Percentiles rank a stretch among this genome's conserved stretches.
phyloP scores from a whole-genome alignment of 2,888 invertebrate species.

The Lepidonotus clava region DNA sequence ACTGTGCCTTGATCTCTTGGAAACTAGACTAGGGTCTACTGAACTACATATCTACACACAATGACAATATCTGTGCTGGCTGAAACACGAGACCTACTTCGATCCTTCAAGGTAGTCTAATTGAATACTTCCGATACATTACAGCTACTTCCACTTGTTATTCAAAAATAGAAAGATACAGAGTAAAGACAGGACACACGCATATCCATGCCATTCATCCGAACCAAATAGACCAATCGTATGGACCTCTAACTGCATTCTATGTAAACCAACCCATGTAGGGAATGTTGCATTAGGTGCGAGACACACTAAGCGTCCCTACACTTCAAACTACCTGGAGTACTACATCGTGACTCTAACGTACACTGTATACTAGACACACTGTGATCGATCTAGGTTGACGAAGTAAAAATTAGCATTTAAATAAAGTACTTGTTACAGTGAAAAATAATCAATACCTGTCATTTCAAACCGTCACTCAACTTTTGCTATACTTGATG shows the following conservation, averaged over 20 bases:
- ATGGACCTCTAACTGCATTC: conserved; percentile 27
- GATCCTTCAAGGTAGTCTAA: background rate
- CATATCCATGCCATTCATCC: background rate
- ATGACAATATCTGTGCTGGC: conserved; percentile 19
- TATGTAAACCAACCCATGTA: background rate
- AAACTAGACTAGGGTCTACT: background rate
- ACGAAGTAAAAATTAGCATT: background rate
- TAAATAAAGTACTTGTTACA: no score
- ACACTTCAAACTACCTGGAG: background rate
- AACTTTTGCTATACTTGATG: background rate
- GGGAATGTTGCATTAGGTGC: background rate
- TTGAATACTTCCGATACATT: background rate
- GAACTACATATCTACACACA: conserved; percentile 23
- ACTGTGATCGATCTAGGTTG: background rate
- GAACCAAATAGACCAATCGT: background rate
- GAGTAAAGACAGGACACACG: background rate
- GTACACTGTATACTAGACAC: background rate
- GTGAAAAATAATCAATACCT: no score
- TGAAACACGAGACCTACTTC: background rate
- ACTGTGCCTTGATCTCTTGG: background rate
- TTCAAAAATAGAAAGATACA: background rate
- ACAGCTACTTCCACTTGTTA: no score
- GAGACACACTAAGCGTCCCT: background rate
- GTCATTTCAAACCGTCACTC: no score
- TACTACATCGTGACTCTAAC: conserved; percentile 31